phyloP scores from a whole-genome alignment of 1,140 invertebrate genomes.

The Drosophila parabipectinata region DNA sequence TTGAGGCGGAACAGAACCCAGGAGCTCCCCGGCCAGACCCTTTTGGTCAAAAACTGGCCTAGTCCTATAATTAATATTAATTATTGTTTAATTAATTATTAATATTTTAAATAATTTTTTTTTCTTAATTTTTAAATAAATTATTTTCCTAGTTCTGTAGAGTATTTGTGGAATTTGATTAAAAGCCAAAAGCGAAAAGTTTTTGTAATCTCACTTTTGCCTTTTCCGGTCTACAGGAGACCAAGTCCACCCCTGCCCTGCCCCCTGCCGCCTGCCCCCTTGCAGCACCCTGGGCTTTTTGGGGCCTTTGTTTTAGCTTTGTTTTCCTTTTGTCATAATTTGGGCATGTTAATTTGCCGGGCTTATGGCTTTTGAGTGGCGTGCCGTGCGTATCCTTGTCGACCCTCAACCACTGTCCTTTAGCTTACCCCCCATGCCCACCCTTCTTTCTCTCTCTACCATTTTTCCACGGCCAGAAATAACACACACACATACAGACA shows the following conservation, averaged over 20 bases:
- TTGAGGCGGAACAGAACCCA: not conserved
- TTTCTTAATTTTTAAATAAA: not conserved
- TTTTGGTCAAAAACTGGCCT: not conserved
- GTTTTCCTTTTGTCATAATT: conserved; percentile 75
- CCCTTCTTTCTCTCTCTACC: not conserved
- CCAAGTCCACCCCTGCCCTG: not conserved
- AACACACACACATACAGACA: conserved; percentile 29
- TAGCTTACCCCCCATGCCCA: not conserved
- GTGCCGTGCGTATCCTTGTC: conserved; percentile 59
- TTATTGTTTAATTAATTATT: not conserved
- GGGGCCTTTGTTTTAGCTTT: conserved; percentile 49
- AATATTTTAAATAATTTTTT: not conserved
- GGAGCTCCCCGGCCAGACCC: not conserved
- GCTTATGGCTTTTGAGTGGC: conserved; percentile 75
- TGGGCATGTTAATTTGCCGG: conserved; percentile 77
- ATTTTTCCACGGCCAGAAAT: conserved; percentile 48
- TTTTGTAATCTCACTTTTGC: conserved; percentile 38
- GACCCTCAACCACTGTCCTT: conserved; percentile 47
- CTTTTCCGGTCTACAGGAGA: conserved; percentile 34
- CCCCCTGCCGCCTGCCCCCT: not conserved
- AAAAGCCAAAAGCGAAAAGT: not conserved
- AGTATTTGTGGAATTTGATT: conserved; percentile 16
- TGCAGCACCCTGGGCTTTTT: not conserved
- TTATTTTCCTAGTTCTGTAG: conserved; percentile 1
- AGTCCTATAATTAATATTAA: not conserved